Percentiles rank a stretch among this genome's conserved stretches.
Conservation (phyloP, 2,113 vertebrate species). For the Tichodroma muraria region DNA sequence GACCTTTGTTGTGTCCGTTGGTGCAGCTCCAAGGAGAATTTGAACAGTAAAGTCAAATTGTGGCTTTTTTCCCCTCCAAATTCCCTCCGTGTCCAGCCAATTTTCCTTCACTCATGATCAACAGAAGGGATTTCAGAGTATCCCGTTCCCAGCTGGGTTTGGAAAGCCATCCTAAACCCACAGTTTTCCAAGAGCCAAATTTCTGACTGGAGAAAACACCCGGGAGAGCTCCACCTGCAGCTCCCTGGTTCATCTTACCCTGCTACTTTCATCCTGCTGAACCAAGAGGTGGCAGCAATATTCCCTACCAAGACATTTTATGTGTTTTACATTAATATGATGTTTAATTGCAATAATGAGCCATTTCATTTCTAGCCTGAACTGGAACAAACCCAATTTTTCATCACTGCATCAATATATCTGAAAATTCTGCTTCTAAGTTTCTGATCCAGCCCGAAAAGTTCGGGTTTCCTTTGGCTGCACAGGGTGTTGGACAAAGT, state of each 20-base stretch:
- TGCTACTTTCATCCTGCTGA: background rate
- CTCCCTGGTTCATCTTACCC: background rate
- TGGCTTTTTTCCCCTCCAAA: rapidly evolving
- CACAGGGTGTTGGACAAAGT: background rate
- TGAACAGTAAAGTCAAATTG: background rate
- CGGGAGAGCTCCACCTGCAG: background rate
- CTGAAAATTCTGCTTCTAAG: background rate
- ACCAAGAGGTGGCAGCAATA: background rate
- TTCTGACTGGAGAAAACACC: background rate
- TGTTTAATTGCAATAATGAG: background rate
- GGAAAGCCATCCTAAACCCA: background rate
- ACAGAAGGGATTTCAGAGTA: background rate
- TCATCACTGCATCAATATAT: rapidly evolving
- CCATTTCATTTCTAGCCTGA: background rate
- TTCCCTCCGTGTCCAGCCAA: background rate
- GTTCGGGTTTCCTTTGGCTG: background rate
- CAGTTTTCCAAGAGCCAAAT: background rate
- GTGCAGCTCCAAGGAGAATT: background rate
- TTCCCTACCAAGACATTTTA: background rate
- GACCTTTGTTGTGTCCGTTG: background rate
- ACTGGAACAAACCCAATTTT: background rate
- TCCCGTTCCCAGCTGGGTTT: background rate
- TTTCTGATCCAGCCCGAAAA: background rate
- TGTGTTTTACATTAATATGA: background rate
- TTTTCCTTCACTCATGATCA: background rate